A percentile compares a stretch with the other conserved stretches of the same genome.
These are phyloP conservation scores for Olivierus martensii DNA, from an alignment of 1,140 invertebrate genomes.

Conservation along the genomic window DNA sequence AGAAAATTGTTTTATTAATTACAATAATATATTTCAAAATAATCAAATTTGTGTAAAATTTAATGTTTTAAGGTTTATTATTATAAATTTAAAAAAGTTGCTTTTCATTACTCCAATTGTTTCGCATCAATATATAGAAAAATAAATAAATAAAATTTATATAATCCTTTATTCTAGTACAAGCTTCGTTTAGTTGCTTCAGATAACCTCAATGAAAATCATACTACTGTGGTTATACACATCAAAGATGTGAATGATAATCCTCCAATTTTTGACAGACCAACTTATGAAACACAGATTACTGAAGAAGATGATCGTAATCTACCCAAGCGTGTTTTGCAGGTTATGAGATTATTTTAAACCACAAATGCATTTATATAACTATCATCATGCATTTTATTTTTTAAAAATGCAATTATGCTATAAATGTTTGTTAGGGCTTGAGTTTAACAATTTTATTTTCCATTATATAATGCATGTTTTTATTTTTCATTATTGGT, in stretches of 20 bases:
- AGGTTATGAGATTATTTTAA: constrained; percentile 45
- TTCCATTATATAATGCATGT: neutral
- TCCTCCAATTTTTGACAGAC: constrained; percentile 76
- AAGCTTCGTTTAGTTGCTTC: constrained; percentile 81
- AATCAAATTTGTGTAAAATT: too few relatives aligned
- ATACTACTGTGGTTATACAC: constrained; percentile 84
- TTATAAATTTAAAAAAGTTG: too few relatives aligned
- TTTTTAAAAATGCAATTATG: neutral
- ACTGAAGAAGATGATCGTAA: constrained; percentile 88
- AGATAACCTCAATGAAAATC: constrained; percentile 89
- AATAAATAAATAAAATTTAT: too few relatives aligned
- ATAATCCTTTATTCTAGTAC: constrained; percentile 43
- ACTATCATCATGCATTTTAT: neutral
- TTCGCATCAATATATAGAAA: too few relatives aligned
- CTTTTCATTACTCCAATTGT: too few relatives aligned
- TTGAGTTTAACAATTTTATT: too few relatives aligned
- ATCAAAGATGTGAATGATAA: constrained; percentile 90
- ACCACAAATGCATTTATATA: neutral
- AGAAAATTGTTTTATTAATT: too few relatives aligned
- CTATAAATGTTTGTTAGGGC: too few relatives aligned
- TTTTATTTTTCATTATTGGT: neutral
- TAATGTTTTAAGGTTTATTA: too few relatives aligned
- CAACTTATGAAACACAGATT: constrained; percentile 85
- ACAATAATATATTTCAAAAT: too few relatives aligned
- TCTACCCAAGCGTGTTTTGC: constrained; percentile 77